These are phyloP conservation scores for Selenia dentaria DNA, from an alignment of 2,888 invertebrate species.

Conservation along the genomic window DNA sequence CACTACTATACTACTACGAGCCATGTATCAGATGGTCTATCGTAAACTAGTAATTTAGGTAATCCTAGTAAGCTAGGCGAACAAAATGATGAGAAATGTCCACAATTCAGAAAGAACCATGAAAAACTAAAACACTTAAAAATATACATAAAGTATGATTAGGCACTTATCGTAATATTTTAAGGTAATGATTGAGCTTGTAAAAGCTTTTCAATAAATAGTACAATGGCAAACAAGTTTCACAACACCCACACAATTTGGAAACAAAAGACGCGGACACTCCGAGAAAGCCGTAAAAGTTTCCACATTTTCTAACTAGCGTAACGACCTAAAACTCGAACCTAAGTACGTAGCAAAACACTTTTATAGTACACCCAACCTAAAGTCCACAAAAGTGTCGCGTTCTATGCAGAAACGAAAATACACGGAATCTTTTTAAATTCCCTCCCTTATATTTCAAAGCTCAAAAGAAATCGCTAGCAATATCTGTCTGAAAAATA, in stretches of 20 bases:
- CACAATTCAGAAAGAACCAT: no score
- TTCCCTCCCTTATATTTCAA: slow-evolving; percentile 82
- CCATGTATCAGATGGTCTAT: no score
- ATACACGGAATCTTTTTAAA: slow-evolving; percentile 71
- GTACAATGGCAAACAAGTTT: not conserved
- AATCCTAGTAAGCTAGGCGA: no score
- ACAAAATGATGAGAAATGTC: no score
- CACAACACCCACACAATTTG: slow-evolving; percentile 8
- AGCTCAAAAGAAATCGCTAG: slow-evolving; percentile 85
- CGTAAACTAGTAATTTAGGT: no score
- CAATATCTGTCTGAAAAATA: slow-evolving; percentile 85
- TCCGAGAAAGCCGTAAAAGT: slow-evolving; percentile 35
- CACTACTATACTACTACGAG: no score
- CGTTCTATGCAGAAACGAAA: slow-evolving; percentile 55
- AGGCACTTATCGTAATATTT: no score
- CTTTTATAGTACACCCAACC: slow-evolving; percentile 36
- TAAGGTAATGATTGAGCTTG: no score
- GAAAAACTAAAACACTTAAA: no score
- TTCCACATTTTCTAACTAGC: slow-evolving; percentile 35
- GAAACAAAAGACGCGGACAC: slow-evolving; percentile 29
- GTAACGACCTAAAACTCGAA: slow-evolving; percentile 31
- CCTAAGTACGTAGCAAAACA: slow-evolving; percentile 35
- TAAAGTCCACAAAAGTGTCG: slow-evolving; percentile 33
- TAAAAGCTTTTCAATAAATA: no score
- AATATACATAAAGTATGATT: no score